Base-by-base conservation (phyloP, 2,113 vertebrate species). In the Cyprinodon tularosa region DNA sequence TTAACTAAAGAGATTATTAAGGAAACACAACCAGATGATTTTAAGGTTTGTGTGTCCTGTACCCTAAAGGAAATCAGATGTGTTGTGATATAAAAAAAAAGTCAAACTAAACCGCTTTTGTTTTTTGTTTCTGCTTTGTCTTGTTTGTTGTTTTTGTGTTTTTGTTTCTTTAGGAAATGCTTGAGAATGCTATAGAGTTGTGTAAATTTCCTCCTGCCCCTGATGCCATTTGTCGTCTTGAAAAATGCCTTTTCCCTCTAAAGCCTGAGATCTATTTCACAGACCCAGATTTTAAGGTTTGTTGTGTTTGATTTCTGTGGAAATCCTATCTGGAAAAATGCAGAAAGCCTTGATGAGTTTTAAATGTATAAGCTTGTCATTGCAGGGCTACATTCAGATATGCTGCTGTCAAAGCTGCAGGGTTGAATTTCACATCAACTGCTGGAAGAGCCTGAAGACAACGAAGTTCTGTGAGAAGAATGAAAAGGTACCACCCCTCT, bases 221-320 rank as follows among this genome's bases (percentile, higher is more conserved):
- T 0, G 95, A 98, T 81, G 97, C 96, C 2, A 3, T 96, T 22
- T 99, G 98, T 88, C 94, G 94, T 0, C 95, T 95, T 4, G 93
- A 93, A 39, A 94, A 95, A 17, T 96, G 96, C 75, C 84, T 77
- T 20, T 88, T 91, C 6, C 82, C 92, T 75, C 88, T 92, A 44
- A 98, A 98, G 91, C 74, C 93, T 48, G 93, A 97, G 75, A 97
- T 99, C 67, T 99, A 94, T 90, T 94, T 98, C 77, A 96, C 95
- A 3, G 98, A 99, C 61, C 97, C 97, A 3, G 96, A 97, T 84
- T 99, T 98, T 71, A 99, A 98, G 96, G 98, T 99, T 93, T 87
- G 4, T 5, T 1, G 17, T 36, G 22, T 11, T 57, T 3, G 36
- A 1, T 39, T 3, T 4, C 0, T 4, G 2, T 0, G 14, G 29